Percentiles rank a stretch among this genome's conserved stretches.
phyloP scores from a whole-genome alignment of 1,140 invertebrate species.

The Ostrea denselamellosa region DNA sequence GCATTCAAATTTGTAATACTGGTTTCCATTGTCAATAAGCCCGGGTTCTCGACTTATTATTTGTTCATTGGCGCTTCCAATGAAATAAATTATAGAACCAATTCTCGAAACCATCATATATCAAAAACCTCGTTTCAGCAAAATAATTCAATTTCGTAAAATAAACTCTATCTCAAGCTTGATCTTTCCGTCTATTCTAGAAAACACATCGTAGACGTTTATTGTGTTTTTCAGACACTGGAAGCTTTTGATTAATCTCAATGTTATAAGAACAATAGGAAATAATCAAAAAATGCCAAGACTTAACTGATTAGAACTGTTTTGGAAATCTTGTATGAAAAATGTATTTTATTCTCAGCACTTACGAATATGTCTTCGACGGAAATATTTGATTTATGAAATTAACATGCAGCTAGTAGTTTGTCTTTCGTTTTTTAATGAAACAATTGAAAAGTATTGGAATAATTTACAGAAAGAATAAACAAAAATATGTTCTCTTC shows the following conservation, averaged over 20 bases:
- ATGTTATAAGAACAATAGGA: conserved; percentile 18
- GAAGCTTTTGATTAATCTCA: background rate
- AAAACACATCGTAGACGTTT: background rate
- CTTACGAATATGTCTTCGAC: too few relatives aligned
- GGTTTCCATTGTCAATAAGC: conserved; percentile 53
- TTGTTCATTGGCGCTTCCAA: conserved; percentile 53
- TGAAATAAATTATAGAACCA: conserved; percentile 57
- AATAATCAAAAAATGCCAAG: background rate
- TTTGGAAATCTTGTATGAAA: background rate
- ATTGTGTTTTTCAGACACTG: background rate
- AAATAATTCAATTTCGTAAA: conserved; percentile 30
- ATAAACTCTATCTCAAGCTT: background rate
- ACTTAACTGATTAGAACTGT: background rate
- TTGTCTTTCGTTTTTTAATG: too few relatives aligned
- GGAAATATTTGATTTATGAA: too few relatives aligned
- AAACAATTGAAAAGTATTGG: too few relatives aligned
- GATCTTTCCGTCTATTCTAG: background rate
- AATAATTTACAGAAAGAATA: too few relatives aligned
- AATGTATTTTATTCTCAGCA: too few relatives aligned
- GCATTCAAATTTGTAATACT: conserved; percentile 56
- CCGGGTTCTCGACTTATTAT: conserved; percentile 43
- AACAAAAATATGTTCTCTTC: too few relatives aligned
- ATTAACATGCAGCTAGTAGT: too few relatives aligned
- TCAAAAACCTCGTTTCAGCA: conserved; percentile 30
- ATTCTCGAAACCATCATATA: conserved; percentile 51